A percentile compares a stretch with the other conserved stretches of the same genome.
Conservation (phyloP, 2,113 vertebrate species). For the Mohoua ochrocephala region DNA sequence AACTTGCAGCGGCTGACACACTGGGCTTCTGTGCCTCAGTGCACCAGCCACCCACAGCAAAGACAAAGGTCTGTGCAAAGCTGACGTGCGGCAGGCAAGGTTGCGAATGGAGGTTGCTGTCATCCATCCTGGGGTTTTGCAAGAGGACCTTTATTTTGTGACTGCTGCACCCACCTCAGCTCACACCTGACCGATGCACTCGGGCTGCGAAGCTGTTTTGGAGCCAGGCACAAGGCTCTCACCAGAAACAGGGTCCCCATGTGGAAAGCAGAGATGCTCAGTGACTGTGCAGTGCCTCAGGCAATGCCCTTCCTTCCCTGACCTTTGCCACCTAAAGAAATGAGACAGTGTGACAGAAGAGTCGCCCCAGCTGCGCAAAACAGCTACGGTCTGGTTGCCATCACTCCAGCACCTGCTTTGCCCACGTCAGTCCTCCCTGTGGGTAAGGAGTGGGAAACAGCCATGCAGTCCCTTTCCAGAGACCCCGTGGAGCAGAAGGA, state of each 20-base stretch:
- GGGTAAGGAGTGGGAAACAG: not conserved
- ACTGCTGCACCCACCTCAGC: not conserved
- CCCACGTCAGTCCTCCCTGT: fast-evolving
- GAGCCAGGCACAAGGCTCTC: not conserved
- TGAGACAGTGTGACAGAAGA: not conserved
- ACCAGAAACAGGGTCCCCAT: not conserved
- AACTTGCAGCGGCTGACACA: fast-evolving
- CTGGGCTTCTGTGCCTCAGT: not conserved
- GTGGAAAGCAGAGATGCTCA: not conserved
- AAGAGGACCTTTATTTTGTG: not conserved
- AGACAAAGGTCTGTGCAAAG: not conserved
- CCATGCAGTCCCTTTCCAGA: not conserved
- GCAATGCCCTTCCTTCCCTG: not conserved
- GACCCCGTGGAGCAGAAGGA: fast-evolving
- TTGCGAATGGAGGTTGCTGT: not conserved
- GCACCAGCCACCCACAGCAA: not conserved
- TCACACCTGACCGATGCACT: fast-evolving
- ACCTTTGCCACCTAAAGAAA: not conserved
- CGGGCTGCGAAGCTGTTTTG: not conserved
- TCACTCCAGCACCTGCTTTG: not conserved
- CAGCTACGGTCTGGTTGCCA: not conserved
- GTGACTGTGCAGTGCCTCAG: not conserved
- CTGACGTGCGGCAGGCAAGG: not conserved
- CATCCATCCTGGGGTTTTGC: too few species aligned
- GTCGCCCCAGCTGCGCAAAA: not conserved